Evolutionary conservation across 64 coral and sea anemone species (phyloP).

Genomic region (Hydrozoanthus tunicans): DNA sequence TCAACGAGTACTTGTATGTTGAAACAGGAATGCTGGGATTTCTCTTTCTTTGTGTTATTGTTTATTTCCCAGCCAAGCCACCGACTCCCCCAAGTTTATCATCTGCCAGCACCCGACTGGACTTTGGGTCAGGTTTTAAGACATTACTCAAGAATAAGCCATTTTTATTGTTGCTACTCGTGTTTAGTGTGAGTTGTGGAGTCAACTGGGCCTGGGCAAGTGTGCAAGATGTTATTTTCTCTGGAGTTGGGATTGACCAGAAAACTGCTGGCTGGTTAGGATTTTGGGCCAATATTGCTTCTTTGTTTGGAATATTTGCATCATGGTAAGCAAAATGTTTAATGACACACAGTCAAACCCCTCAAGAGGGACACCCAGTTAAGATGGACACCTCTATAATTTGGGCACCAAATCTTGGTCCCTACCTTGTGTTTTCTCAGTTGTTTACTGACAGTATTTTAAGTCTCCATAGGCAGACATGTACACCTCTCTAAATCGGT

Average conservation of each 20-base stretch:
- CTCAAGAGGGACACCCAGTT: too few relatives aligned
- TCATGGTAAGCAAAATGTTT: constrained; percentile 70
- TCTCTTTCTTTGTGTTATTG: constrained; percentile 60
- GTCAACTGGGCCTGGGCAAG: constrained; percentile 96
- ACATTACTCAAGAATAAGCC: constrained; percentile 66
- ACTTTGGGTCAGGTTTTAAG: constrained; percentile 77
- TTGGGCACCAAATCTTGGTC: too few relatives aligned
- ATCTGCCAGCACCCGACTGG: constrained; percentile 65
- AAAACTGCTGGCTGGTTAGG: constrained; percentile 94
- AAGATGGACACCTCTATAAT: too few relatives aligned
- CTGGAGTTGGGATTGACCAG: constrained; percentile 82
- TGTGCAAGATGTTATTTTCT: constrained; percentile 90
- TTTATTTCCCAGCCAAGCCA: constrained; percentile 92
- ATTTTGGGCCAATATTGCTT: constrained; percentile 86
- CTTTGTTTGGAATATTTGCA: constrained; percentile 74
- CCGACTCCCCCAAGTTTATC: constrained; percentile 86
- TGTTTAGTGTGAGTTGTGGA: constrained; percentile 83
- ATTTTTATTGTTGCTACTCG: constrained; percentile 64
- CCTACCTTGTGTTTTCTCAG: too few relatives aligned
- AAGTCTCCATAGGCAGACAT: too few relatives aligned
- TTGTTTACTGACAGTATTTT: too few relatives aligned
- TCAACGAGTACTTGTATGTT: constrained; percentile 83
- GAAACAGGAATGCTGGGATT: constrained; percentile 75
- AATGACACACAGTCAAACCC: too few relatives aligned
- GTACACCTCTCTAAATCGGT: too few relatives aligned